phyloP scores from a whole-genome alignment of 2,888 invertebrate genomes.

The Noctua pronuba region DNA sequence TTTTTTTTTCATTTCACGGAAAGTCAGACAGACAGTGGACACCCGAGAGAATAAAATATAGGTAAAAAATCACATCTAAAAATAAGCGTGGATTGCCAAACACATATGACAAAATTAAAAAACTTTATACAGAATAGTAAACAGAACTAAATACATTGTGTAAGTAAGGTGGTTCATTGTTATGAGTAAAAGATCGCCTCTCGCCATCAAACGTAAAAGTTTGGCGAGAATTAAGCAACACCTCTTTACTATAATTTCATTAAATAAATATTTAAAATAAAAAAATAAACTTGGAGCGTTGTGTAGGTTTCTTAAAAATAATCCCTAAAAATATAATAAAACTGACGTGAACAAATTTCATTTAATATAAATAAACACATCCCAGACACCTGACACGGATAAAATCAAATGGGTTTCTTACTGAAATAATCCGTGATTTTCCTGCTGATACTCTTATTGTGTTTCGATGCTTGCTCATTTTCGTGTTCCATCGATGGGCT shows the following conservation, averaged over 20 bases:
- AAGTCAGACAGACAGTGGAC: not conserved
- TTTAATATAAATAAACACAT: constrained; percentile 20
- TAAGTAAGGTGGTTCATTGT: too few species aligned
- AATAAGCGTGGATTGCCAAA: not conserved
- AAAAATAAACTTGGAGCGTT: not conserved
- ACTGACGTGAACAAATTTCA: not conserved
- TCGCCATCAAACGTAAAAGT: too few species aligned
- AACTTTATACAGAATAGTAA: too few species aligned
- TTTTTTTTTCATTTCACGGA: too few species aligned
- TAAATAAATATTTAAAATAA: too few species aligned
- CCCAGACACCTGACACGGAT: not conserved
- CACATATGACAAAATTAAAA: too few species aligned
- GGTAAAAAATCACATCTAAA: not conserved
- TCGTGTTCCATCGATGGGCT: constrained; percentile 64
- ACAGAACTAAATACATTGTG: too few species aligned
- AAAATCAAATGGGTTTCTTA: constrained; percentile 77
- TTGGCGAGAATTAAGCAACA: too few species aligned
- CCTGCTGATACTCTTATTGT: constrained; percentile 79
- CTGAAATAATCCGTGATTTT: constrained; percentile 87
- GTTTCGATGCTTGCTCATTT: constrained; percentile 72
- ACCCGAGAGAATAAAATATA: not conserved
- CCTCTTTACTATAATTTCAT: too few species aligned
- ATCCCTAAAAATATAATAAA: constrained; percentile 3
- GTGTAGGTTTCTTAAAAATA: not conserved
- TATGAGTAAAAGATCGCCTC: too few species aligned